These are phyloP conservation scores for Dipodomys stephensi DNA, from an alignment of 2,113 vertebrate species.

Conservation along the genomic window DNA sequence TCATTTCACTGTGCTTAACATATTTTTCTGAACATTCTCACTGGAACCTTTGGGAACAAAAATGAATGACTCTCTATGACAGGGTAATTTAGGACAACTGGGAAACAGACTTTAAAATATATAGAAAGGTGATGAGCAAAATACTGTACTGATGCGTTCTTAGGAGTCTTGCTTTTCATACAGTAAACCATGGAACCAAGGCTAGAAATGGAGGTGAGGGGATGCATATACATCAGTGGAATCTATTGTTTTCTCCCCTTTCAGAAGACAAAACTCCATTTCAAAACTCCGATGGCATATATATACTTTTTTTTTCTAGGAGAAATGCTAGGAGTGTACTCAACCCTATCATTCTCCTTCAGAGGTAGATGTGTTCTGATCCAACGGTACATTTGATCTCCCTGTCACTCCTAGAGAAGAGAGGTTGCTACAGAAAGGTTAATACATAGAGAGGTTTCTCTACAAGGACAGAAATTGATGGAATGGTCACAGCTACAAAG, in stretches of 20 bases:
- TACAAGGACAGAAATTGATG: neutral
- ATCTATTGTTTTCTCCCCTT: neutral
- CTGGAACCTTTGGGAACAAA: neutral
- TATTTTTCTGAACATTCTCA: slow-evolving; percentile 8
- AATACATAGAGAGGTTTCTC: neutral
- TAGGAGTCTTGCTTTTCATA: neutral
- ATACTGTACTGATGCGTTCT: neutral
- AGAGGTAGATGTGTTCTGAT: neutral
- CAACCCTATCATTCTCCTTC: neutral
- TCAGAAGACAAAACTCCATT: neutral
- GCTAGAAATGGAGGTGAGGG: neutral
- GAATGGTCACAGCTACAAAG: neutral
- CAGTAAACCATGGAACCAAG: neutral
- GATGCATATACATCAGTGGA: neutral
- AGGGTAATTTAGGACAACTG: neutral
- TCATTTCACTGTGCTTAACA: slow-evolving; percentile 40
- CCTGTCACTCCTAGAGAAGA: neutral
- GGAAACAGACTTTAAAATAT: neutral
- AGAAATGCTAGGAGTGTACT: neutral
- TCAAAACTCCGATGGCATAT: neutral
- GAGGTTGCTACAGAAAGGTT: neutral
- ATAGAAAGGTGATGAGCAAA: neutral
- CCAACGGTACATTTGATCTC: neutral
- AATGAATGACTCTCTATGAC: neutral
- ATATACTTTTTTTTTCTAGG: neutral